These are phyloP conservation scores for Trinorchestia longiramus DNA, from an alignment of 1,140 invertebrate genomes.

Conservation along the genomic window DNA sequence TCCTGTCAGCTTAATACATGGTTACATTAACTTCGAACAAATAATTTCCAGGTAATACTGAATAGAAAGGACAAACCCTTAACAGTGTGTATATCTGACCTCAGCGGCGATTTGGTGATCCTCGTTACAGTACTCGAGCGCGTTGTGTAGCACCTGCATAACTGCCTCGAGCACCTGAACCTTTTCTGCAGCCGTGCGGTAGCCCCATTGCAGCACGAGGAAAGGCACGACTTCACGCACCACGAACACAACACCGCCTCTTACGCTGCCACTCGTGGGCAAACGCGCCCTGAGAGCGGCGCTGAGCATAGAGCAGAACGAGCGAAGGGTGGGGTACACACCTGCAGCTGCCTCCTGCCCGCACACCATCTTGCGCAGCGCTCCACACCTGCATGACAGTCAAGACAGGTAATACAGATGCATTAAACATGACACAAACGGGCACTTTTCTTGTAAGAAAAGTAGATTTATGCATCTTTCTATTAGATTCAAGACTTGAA, in stretches of 20 bases:
- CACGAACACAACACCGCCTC: conserved; percentile 62
- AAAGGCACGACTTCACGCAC: conserved; percentile 61
- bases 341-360: conserved; percentile 59
- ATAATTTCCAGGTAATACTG: neutral
- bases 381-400: conserved; percentile 58
- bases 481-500: neutral
- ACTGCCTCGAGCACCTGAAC: conserved; percentile 58
- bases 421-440: too few relatives aligned
- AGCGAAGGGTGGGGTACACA: conserved; percentile 57
- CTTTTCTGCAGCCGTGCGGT: conserved; percentile 55
- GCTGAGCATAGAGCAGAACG: conserved; percentile 57
- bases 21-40: neutral
- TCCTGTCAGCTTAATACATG: neutral
- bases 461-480: too few relatives aligned
- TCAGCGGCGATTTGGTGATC: conserved; percentile 49
- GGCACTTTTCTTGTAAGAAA: too few relatives aligned
- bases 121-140: conserved; percentile 55
- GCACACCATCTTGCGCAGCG: conserved; percentile 60
- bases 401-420: neutral
- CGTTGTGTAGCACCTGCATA: conserved; percentile 61
- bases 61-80: neutral
- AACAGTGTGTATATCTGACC: neutral
- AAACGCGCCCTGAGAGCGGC: conserved; percentile 57
- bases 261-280: conserved; percentile 55
- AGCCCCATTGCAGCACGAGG: conserved; percentile 61